Evolutionary conservation across 1,140 invertebrate species (phyloP), one percentile per base, ranked within the genome.

Genomic region (Eriosoma lanigerum): DNA sequence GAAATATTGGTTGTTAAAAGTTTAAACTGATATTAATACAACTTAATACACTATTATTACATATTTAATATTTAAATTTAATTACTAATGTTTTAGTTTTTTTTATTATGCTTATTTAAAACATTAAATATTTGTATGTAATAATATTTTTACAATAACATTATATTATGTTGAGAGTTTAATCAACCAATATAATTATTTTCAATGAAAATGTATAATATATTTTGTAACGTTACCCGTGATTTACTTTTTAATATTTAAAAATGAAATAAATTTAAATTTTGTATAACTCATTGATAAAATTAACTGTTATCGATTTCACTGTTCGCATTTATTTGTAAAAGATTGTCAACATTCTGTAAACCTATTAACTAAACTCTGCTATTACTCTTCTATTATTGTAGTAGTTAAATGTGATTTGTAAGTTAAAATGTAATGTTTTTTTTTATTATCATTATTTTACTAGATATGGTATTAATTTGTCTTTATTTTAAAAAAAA

Each of bases 391-490:
- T n/a, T n/a, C n/a, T n/a, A n/a, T n/a, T n/a, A n/a, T n/a, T 46
- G 13, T 48, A 68, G 9, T 17, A 48, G 21, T 13, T 46, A 48
- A 68, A 48, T 68, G 44, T 48, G 44, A 26, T 68, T 48, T 46
- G 38, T 17, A 5, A 46, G 21, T 66, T 44, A 66, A 66, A 46
- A 46, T 66, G 38, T 46, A 66, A 66, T 29, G 3, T 19, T 46
- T 68, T 68, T 46, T 68, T 68, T 68, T 26, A 24, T 48, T 26
- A 68, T 21, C 48, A 68, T 68, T 68, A 48, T 48, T 68, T 48
- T 46, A 46, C 8, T 48, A 68, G 5, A 19, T 46, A 68, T 26
- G 48, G 24, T n/a, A 50, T 29, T 52, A 72, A 9, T 6, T 72
- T 32, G 46, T 50, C 15, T 44, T 54, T 52, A 17, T 50, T 72